Base-by-base conservation (phyloP, 2,888 invertebrate genomes). In the Xestia sexstrigata region DNA sequence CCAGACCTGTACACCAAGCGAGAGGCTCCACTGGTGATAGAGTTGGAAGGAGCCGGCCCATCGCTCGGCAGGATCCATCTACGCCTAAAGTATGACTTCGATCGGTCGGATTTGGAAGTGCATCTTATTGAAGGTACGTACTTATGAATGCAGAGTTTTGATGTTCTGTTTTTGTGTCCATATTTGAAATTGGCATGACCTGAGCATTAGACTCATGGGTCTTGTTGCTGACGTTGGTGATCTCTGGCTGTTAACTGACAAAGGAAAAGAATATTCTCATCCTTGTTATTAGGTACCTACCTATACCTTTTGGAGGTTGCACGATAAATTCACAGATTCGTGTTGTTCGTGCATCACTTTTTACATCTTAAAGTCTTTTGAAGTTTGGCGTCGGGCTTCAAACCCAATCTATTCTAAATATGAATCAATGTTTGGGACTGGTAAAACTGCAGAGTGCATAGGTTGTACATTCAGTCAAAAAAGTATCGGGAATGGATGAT, bases 71-170 rank as follows among this genome's bases (percentile, higher is more conserved):
- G 98, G 81, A 97, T 99, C 84, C 99, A 99, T 92, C 97, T 99
- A 88, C 97, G 98, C 74, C 96, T 99, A 76, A 98, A 98, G 90
- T 99, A 99, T 91, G 99, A 99, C 95, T 99, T 99, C 91, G 98
- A 99, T 93, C 97, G 98, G 84, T 99, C 99, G 26, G 99, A 99
- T 94, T 97, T 99, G 87, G 98, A 98, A 86, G 98, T 99, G n/a
- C 99, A 99, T 95, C 97, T 99, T 86, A 99, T 99, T 94, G 99
- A 99, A 98, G 98, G 98, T 98, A 88, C 0, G 23, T 55, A 55
- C 55, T 13, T n/a, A 88, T 55, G 72, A 6, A 23, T 45, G n/a
- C n/a, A n/a, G 17, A 17, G 0, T 2, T 6, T n/a, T 47, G 2
- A 2, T 39, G 20, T 9, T 65, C 11, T 42, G 23, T 4, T 65